phyloP scores from a whole-genome alignment of 2,113 vertebrate species.

The Silurus glanis region DNA sequence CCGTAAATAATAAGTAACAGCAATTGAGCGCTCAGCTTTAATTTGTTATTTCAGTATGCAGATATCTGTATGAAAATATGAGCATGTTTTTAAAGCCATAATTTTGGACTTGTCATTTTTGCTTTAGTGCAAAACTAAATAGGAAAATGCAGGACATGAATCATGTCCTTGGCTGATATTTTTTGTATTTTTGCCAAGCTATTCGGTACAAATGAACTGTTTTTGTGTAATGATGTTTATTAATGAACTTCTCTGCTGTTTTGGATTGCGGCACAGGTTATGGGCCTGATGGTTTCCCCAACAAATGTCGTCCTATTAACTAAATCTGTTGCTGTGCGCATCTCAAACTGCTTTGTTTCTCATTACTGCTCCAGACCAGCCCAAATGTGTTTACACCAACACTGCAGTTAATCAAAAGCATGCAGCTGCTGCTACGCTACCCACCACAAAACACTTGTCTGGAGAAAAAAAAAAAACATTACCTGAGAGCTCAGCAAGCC shows the following conservation, averaged over 20 bases:
- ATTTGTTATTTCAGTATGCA: neutral
- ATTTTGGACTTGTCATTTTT: neutral
- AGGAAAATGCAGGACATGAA: neutral
- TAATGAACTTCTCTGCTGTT: neutral
- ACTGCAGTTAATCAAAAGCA: constrained; percentile 42
- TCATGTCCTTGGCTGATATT: neutral
- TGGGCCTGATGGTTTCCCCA: neutral
- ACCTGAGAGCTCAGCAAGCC: constrained; percentile 15
- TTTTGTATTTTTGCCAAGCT: neutral
- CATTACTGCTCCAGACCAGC: constrained; percentile 41
- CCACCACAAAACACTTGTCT: constrained; percentile 17
- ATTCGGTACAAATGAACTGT: neutral
- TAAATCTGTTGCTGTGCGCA: neutral
- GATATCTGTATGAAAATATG: neutral
- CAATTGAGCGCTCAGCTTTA: neutral
- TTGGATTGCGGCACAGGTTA: neutral
- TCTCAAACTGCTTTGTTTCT: constrained; percentile 42
- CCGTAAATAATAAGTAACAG: neutral
- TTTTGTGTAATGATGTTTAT: neutral
- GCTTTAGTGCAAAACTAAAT: neutral
- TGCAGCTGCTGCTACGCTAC: constrained; percentile 32
- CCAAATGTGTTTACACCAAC: constrained; percentile 36
- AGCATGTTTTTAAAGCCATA: neutral
- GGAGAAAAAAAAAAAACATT: constrained; percentile 24
- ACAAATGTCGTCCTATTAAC: neutral